Evolutionary conservation across 2,113 vertebrate species (phyloP).

Genomic region (Aspiorhynchus laticeps): DNA sequence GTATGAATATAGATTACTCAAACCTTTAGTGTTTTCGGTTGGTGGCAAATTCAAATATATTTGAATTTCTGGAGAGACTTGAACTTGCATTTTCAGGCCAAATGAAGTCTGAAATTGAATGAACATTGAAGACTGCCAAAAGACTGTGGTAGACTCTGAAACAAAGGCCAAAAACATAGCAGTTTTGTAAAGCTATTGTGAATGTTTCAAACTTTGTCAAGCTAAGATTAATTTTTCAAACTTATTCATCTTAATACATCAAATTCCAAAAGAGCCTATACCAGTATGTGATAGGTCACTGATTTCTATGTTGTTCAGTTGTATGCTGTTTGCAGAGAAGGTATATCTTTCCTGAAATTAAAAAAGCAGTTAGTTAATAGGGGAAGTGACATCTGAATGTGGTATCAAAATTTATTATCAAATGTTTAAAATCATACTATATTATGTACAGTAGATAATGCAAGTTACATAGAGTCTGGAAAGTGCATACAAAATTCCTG

Average conservation of each 20-base stretch:
- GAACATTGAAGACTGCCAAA: slow-evolving; percentile 77
- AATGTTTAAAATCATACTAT: too few species aligned
- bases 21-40: slow-evolving; percentile 59
- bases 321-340: slow-evolving; percentile 63
- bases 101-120: slow-evolving; percentile 69
- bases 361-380: not conserved
- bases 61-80: slow-evolving; percentile 73
- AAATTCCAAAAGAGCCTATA: slow-evolving; percentile 50
- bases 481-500: not conserved
- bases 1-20: not conserved
- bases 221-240: not conserved
- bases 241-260: not conserved
- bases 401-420: too few species aligned
- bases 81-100: slow-evolving; percentile 73
- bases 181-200: not conserved
- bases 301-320: slow-evolving; percentile 55
- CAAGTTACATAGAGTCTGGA: too few species aligned
- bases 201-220: not conserved
- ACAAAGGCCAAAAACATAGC: not conserved
- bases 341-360: slow-evolving; percentile 64
- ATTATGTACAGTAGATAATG: too few species aligned
- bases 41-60: slow-evolving; percentile 67
- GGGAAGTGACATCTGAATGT: not conserved
- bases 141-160: slow-evolving; percentile 68
- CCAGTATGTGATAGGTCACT: slow-evolving; percentile 67